Conservation (phyloP, 2,113 vertebrate genomes). For the Tautogolabrus adspersus region DNA sequence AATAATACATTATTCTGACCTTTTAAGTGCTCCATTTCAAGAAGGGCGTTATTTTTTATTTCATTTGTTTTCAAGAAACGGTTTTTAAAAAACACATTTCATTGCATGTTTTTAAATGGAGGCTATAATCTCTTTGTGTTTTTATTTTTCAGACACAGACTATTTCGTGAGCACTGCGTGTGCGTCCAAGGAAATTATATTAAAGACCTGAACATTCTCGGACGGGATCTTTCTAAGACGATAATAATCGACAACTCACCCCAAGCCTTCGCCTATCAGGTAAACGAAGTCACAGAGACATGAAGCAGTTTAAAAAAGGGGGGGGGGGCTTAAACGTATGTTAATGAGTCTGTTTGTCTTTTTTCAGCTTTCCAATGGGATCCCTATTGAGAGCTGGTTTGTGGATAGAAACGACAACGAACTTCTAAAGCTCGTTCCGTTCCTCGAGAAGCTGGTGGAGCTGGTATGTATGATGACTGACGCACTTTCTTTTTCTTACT, state of each 20-base stretch:
- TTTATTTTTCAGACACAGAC: slow-evolving; percentile 87
- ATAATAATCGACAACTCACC: slow-evolving; percentile 99
- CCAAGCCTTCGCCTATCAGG: slow-evolving; percentile 99
- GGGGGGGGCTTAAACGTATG: not conserved
- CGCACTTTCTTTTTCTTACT: not conserved
- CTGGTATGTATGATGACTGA: slow-evolving; percentile 85
- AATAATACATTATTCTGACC: too few relatives aligned
- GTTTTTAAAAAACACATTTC: not conserved
- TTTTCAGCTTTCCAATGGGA: slow-evolving; percentile 95
- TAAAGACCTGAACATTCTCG: slow-evolving; percentile 98
- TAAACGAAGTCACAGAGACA: slow-evolving; percentile 62
- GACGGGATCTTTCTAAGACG: slow-evolving; percentile 98
- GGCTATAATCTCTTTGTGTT: not conserved
- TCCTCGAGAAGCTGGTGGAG: slow-evolving; percentile 98
- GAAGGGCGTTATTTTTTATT: too few relatives aligned
- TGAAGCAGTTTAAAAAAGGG: not conserved
- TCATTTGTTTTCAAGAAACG: not conserved
- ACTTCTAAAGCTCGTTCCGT: slow-evolving; percentile 97
- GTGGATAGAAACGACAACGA: slow-evolving; percentile 99
- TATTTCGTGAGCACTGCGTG: slow-evolving; percentile 98
- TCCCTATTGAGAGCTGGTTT: slow-evolving; percentile 99
- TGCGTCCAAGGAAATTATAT: slow-evolving; percentile 99
- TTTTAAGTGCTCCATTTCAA: too few relatives aligned
- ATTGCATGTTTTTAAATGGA: not conserved
- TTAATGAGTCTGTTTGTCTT: slow-evolving; percentile 4